phyloP scores from a whole-genome alignment of 2,113 vertebrate genomes.

The Marmota flaviventris region DNA sequence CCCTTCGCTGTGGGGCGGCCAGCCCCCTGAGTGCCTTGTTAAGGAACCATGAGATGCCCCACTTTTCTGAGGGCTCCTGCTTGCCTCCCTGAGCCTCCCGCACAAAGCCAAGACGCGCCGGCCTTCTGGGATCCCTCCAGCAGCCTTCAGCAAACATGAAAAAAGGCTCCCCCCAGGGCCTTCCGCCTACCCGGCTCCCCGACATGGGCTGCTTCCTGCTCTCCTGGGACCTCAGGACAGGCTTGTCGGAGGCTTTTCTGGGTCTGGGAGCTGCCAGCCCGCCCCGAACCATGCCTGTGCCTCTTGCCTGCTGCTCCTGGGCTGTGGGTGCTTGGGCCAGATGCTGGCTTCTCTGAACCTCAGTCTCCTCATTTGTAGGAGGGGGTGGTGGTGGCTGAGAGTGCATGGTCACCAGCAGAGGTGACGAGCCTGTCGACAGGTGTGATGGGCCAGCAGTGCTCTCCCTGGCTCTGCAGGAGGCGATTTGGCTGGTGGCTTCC shows the following conservation, averaged over 20 bases:
- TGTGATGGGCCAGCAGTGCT: accelerated
- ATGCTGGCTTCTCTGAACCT: neutral
- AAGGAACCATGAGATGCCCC: neutral
- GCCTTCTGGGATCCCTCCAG: neutral
- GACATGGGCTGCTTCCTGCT: neutral
- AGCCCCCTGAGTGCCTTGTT: neutral
- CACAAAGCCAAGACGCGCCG: accelerated
- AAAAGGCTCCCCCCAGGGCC: accelerated
- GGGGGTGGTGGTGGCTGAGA: neutral
- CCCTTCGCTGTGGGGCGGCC: neutral
- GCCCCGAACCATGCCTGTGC: neutral
- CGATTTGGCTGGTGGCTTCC: accelerated
- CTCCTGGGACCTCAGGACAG: neutral
- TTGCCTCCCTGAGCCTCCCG: neutral
- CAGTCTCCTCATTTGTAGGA: neutral
- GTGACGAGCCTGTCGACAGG: neutral
- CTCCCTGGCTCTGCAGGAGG: neutral
- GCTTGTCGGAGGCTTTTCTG: neutral
- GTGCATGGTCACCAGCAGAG: neutral
- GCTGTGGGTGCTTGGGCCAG: neutral
- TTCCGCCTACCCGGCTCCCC: neutral
- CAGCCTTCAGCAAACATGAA: neutral
- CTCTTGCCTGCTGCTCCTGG: neutral
- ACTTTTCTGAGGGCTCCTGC: neutral
- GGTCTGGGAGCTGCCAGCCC: neutral